A percentile compares a stretch with the other conserved stretches of the same genome.
Conservation (phyloP, 1,140 invertebrate genomes). For the Paraescarpia echinospica region DNA sequence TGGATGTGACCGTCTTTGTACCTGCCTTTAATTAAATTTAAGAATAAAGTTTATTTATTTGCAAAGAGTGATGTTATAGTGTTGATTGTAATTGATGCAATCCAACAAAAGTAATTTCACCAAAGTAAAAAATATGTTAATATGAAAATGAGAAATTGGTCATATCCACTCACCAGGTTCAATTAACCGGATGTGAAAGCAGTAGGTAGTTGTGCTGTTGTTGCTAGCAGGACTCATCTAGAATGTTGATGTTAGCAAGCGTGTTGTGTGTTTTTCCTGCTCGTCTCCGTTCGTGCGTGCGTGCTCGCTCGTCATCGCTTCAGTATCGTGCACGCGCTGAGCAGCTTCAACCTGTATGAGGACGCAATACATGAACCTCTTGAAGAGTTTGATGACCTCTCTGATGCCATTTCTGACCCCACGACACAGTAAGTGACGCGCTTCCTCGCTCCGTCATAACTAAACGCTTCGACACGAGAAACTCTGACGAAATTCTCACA, state of each 20-base stretch:
- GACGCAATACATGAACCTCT: conserved; percentile 60
- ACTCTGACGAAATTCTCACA: neutral
- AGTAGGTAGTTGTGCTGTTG: neutral
- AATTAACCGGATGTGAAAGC: neutral
- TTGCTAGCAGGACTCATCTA: neutral
- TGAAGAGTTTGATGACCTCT: conserved; percentile 60
- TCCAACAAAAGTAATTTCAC: neutral
- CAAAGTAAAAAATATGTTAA: neutral
- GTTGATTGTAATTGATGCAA: neutral
- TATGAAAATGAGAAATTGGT: neutral
- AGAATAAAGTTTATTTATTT: no score
- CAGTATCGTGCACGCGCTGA: conserved; percentile 63
- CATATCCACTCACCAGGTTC: neutral
- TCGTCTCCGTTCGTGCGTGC: conserved; percentile 9
- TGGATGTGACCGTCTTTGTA: neutral
- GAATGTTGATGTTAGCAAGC: neutral
- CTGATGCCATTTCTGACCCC: conserved; percentile 62
- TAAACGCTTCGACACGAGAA: neutral
- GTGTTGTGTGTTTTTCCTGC: conserved; percentile 27
- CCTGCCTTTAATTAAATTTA: neutral
- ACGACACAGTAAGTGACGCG: conserved; percentile 62
- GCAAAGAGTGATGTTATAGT: neutral
- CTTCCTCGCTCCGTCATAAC: neutral
- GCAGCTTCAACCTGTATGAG: conserved; percentile 65
- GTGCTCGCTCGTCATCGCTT: conserved; percentile 29